Evolutionary conservation across 2,888 invertebrate genomes (phyloP), one percentile per base, ranked within the genome.

Genomic region (Acanthoscelides obtectus): DNA sequence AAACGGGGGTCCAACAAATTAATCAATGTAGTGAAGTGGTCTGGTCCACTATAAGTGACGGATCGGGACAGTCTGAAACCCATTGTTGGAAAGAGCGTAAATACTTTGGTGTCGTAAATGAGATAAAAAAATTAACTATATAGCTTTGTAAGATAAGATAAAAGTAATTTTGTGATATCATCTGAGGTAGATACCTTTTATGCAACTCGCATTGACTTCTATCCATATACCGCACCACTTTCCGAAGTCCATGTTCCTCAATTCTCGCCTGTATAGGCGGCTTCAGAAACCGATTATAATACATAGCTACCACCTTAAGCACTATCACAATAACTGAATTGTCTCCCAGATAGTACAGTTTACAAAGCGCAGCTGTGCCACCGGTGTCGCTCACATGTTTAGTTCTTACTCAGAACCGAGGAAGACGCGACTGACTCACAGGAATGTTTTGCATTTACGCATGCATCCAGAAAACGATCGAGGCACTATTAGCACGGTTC

Each of bases 231-330:
- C 77, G 72, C 64, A 85, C 81, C 64, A 85, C 79, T 77, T 77
- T 83, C 64, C 79, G 82, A 69, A 80, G 80, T 5, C 85, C 84
- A 68, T 83, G 80, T 72, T 83, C 81, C 25, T 79, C 74, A 64
- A 81, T 75, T 76, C 79, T 84, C 22, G 83, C 81, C 67, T 76
- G 78, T 68, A 85, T 78, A 2, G 85, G 85, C 3, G 85, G 85
- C 78, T 84, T 85, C 70, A 86, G 78, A 80, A 80, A 85, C 73
- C 82, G 83, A 73, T 84, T 83, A 75, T 86, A 86, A 77, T 85
- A 86, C 86, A 86, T 86, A 64, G 45, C 17, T 17, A 45, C 45
- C 17, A 45, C 17, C 12, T 1, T 12, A 17, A 45, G 12, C 45
- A 45, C 45, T 45, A 12, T 45, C 45, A 45, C 45, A 1, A 12